Evolutionary conservation across 1,140 invertebrate species (phyloP).

Genomic region (Marisa cornuarietis): DNA sequence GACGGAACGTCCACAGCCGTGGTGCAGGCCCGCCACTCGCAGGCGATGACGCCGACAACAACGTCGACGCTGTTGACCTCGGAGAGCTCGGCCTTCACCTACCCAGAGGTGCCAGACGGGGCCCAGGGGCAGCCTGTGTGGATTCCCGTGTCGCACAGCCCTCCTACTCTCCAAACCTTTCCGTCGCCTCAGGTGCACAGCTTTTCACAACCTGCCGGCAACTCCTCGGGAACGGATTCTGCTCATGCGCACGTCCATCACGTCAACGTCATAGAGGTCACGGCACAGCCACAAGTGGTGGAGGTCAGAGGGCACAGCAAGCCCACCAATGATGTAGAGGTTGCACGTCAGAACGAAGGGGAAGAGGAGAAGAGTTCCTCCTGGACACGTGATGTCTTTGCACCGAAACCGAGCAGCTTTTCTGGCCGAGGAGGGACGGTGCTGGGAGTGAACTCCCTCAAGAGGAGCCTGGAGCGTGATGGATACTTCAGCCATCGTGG

Average conservation of each 20-base stretch:
- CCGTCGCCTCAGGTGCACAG: not conserved
- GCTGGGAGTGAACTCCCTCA: slow-evolving; percentile 19
- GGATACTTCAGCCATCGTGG: too few relatives aligned
- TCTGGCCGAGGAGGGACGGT: slow-evolving; percentile 2
- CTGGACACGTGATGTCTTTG: slow-evolving; percentile 3
- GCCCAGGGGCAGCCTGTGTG: not conserved
- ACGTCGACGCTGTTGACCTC: not conserved
- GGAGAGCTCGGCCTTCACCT: not conserved
- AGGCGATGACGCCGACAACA: not conserved
- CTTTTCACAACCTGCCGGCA: not conserved
- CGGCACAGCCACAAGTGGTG: not conserved
- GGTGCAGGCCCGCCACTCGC: not conserved
- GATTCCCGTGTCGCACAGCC: not conserved
- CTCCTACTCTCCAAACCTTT: not conserved
- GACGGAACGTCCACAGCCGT: slow-evolving; percentile 5
- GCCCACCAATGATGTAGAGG: not conserved
- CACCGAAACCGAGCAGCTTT: not conserved
- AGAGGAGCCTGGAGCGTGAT: slow-evolving; percentile 14
- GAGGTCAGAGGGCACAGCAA: not conserved
- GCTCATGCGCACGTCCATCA: slow-evolving; percentile 5
- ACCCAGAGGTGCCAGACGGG: not conserved
- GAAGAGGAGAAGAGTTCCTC: not conserved
- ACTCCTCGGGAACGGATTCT: not conserved
- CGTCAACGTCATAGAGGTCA: slow-evolving; percentile 19
- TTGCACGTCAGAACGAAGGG: not conserved